phyloP scores from a whole-genome alignment of 1,140 invertebrate species.

The Phymastichus coffea region DNA sequence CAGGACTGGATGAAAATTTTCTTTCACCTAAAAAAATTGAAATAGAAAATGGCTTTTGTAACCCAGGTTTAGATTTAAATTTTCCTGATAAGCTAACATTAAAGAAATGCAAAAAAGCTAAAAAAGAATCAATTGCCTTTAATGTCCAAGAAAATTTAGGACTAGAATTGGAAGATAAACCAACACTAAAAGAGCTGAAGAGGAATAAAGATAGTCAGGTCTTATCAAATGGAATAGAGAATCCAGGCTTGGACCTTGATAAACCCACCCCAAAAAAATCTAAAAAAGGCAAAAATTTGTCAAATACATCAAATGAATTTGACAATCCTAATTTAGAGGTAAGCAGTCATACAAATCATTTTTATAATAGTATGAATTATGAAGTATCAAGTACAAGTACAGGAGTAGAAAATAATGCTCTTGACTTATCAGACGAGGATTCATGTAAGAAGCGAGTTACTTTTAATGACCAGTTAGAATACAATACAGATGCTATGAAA shows the following conservation, averaged over 20 bases:
- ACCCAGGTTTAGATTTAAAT: slow-evolving; percentile 30
- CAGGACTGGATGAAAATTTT: slow-evolving; percentile 8
- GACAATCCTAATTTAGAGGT: slow-evolving; percentile 1
- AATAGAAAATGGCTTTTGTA: slow-evolving; percentile 27
- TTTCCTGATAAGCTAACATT: too few species aligned
- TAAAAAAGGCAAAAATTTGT: background rate
- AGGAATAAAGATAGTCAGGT: background rate
- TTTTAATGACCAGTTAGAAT: slow-evolving; percentile 51
- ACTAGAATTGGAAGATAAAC: slow-evolving; percentile 33
- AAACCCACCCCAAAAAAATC: background rate
- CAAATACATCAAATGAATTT: background rate
- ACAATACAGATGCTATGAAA: slow-evolving; percentile 39
- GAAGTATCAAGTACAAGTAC: slow-evolving; percentile 29
- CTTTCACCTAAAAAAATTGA: slow-evolving; percentile 2
- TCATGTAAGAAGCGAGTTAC: slow-evolving; percentile 45
- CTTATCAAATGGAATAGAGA: background rate
- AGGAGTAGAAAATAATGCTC: slow-evolving; percentile 45
- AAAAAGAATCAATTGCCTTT: background rate
- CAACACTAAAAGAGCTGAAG: background rate
- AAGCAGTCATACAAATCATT: slow-evolving; percentile 2
- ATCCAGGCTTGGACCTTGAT: background rate
- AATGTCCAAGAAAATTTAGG: slow-evolving; percentile 38
- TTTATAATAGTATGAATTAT: too few species aligned
- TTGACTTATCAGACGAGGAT: slow-evolving; percentile 48
- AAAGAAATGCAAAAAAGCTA: background rate